Evolutionary conservation across 2,888 invertebrate genomes (phyloP).

Genomic region (Malacosoma neustria): DNA sequence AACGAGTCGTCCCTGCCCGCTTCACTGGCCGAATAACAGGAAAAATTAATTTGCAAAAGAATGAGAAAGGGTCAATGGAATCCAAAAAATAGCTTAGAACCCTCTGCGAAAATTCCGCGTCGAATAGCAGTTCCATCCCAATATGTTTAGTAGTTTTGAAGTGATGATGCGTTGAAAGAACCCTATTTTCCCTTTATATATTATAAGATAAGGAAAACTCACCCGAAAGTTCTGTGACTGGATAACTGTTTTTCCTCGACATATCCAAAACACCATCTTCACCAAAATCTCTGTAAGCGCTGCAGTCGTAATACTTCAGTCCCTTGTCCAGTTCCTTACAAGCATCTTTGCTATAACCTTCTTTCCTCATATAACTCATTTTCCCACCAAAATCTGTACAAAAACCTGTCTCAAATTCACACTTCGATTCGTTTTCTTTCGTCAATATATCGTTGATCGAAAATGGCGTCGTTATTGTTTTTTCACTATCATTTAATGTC

Average conservation of each 20-base stretch:
- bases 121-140: too few relatives aligned
- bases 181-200: too few relatives aligned
- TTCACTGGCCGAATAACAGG: too few relatives aligned
- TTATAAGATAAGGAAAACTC: conserved; percentile 5
- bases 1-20: too few relatives aligned
- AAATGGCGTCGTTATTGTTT: conserved; percentile 77
- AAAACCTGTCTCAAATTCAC: conserved; percentile 58
- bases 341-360: conserved; percentile 31
- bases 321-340: conserved; percentile 49
- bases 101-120: too few relatives aligned
- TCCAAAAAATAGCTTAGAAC: too few relatives aligned
- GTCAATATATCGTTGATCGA: conserved; percentile 84
- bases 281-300: conserved; percentile 46
- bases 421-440: conserved; percentile 64
- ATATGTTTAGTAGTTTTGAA: too few relatives aligned
- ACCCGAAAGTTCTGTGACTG: conserved; percentile 66
- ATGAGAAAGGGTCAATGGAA: too few relatives aligned
- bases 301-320: conserved; percentile 57
- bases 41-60: too few relatives aligned
- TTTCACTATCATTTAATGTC: conserved; percentile 56
- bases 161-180: too few relatives aligned
- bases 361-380: conserved; percentile 44
- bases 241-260: conserved; percentile 60
- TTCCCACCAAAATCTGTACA: conserved; percentile 54
- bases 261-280: conserved; percentile 67